phyloP scores from a whole-genome alignment of 2,888 invertebrate genomes.

The Xanthia icteritia region DNA sequence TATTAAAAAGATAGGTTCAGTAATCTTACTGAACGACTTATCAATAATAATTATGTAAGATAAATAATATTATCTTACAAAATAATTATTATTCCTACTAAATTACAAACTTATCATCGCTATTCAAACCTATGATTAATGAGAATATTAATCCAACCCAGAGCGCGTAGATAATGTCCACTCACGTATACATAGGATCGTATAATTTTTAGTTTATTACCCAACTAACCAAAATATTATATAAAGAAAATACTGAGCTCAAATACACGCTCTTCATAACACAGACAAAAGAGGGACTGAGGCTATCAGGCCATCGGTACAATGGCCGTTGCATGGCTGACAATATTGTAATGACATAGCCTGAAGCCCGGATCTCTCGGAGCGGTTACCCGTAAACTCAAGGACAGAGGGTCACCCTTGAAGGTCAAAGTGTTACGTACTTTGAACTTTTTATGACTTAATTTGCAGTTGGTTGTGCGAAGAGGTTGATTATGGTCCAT shows the following conservation, averaged over 20 bases:
- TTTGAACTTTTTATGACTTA: slow-evolving; percentile 58
- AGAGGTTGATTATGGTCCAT: not conserved
- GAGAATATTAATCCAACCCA: slow-evolving; percentile 10
- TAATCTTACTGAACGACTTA: not conserved
- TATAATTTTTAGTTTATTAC: not conserved
- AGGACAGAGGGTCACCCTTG: slow-evolving; percentile 53
- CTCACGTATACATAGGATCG: not conserved
- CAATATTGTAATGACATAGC: slow-evolving; percentile 73
- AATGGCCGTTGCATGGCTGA: slow-evolving; percentile 68
- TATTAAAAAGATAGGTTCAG: not conserved
- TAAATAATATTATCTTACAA: no score
- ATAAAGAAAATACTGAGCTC: not conserved
- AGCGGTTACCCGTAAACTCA: slow-evolving; percentile 42
- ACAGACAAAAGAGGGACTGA: slow-evolving; percentile 42
- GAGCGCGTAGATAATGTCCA: not conserved
- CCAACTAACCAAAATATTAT: slow-evolving; percentile 10
- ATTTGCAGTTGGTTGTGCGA: slow-evolving; percentile 20
- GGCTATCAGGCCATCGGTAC: slow-evolving; percentile 58
- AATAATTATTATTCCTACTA: no score
- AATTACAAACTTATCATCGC: not conserved
- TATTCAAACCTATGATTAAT: slow-evolving; percentile 15
- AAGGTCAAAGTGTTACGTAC: slow-evolving; percentile 58
- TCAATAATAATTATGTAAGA: no score
- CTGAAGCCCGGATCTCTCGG: slow-evolving; percentile 65
- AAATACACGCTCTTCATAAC: slow-evolving; percentile 29